Evolutionary conservation across 2,888 invertebrate species (phyloP), one percentile per base, ranked within the genome.

Genomic region (Lissocephala sabroskyi): DNA sequence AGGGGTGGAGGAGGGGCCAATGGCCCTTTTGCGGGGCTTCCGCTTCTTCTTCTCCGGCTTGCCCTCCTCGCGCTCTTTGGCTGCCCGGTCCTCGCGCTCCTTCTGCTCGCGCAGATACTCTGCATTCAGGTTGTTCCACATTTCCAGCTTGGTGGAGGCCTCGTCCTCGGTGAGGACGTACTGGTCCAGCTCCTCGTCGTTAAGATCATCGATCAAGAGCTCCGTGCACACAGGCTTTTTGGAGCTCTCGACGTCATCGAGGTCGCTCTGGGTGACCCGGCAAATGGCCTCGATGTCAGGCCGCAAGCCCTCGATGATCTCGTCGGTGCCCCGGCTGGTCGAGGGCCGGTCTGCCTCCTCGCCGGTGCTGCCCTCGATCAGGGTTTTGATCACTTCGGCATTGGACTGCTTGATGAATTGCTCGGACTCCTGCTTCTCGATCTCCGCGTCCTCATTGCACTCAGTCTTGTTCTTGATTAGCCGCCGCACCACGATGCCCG

Each of bases 121-220:
- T 1, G 93, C 94, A 83, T 98, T 97, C 1, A 94, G 86, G 75
- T 89, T 89, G 77, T 93, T 91, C 98, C 98, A 99, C 74, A 96
- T 85, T 46, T 87, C 87, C 10, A 92, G 91, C 84, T 98, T 99
- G 48, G 90, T 88, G 41, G 88, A 85, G 0, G 92, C 90, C 84
- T 98, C 98, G 42, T 90, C 89, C 33, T 92, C 92, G 1, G 88
- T 89, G 86, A 95, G 88, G 53, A 98, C 93, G 71, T 97, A 93
- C 10, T 91, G 89, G 78, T 94, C 92, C 39, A 98, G 87, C 86
- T 98, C 98, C 3, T 90, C 91, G 75, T 98, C 98, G 74, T 98
- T 95, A 41, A 96, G 88, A 30, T 89, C 90, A 33, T 89, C 90
- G 32, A 94, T 85, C 59, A 91, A 87, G 11, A 95, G 84, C 17